Percentiles rank a stretch among this genome's conserved stretches.
phyloP scores from a whole-genome alignment of 37 sponge, comb jelly and placozoan genomes.

The Haliclona indistincta region DNA sequence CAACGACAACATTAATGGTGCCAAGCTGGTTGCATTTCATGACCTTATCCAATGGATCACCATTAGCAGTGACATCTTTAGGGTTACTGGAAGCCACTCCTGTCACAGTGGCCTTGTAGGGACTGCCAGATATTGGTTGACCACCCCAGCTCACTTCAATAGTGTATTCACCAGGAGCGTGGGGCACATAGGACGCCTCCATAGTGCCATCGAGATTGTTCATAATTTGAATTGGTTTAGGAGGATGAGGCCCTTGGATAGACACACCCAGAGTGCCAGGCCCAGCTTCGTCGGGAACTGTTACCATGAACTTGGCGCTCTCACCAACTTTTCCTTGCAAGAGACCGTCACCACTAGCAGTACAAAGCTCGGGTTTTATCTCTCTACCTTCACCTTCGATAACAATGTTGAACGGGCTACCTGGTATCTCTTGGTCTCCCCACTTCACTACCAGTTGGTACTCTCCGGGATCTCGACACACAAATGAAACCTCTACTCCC shows the following conservation, averaged over 20 bases:
- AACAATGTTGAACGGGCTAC: constrained; percentile 59
- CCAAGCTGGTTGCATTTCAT: constrained; percentile 60
- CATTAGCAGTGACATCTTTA: constrained; percentile 50
- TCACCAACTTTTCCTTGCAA: constrained; percentile 61
- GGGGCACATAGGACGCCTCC: constrained; percentile 72
- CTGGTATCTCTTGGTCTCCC: constrained; percentile 81
- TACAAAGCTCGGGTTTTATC: constrained; percentile 67
- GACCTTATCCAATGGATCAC: constrained; percentile 40
- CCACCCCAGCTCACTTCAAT: constrained; percentile 68
- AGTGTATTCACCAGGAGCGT: constrained; percentile 83
- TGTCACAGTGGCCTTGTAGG: constrained; percentile 60
- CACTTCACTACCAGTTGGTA: constrained; percentile 76
- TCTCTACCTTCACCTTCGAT: constrained; percentile 65
- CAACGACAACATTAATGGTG: constrained; percentile 37
- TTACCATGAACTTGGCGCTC: constrained; percentile 53
- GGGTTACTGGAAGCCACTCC: constrained; percentile 74
- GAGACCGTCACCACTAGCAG: constrained; percentile 65
- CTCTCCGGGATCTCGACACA: constrained; percentile 81
- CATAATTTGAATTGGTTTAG: constrained; percentile 78
- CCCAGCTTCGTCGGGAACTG: constrained; percentile 78
- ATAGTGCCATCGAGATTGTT: constrained; percentile 73
- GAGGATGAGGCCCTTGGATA: constrained; percentile 77
- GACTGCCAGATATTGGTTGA: constrained; percentile 69
- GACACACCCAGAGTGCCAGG: constrained; percentile 80
- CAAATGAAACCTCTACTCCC: constrained; percentile 65